Evolutionary conservation across 2,113 vertebrate genomes (phyloP).

Genomic region (Platichthys flesus): DNA sequence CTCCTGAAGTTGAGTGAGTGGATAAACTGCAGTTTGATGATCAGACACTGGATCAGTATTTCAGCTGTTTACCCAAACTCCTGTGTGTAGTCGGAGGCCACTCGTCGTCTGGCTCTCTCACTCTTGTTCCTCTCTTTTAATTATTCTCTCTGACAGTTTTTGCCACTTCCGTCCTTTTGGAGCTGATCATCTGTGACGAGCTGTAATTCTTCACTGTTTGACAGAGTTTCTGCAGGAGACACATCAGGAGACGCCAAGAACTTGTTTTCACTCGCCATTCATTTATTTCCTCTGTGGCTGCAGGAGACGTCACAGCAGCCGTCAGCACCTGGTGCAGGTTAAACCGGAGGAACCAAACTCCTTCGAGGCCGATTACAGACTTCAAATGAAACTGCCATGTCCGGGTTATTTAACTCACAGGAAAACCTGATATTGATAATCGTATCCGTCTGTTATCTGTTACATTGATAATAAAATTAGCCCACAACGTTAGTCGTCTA

Average conservation of each 20-base stretch:
- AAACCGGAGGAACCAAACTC: not conserved
- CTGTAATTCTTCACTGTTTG: not conserved
- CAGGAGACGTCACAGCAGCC: not conserved
- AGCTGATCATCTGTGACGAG: not conserved
- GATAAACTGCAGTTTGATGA: not conserved
- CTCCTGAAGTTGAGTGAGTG: too few relatives aligned
- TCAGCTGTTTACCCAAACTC: not conserved
- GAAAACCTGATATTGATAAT: too few relatives aligned
- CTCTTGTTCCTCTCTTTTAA: not conserved
- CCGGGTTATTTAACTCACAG: too few relatives aligned
- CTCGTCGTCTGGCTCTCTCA: not conserved
- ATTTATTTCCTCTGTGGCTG: not conserved
- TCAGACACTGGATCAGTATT: not conserved
- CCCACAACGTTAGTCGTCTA: too few relatives aligned
- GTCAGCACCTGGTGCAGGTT: not conserved
- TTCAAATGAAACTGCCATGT: too few relatives aligned
- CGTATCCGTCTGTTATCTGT: too few relatives aligned
- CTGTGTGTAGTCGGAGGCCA: not conserved
- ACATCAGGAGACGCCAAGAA: not conserved
- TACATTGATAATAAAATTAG: too few relatives aligned
- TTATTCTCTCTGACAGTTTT: not conserved
- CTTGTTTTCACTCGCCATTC: not conserved
- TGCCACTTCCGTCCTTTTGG: not conserved
- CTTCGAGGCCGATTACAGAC: not conserved
- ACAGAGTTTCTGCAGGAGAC: not conserved